Evolutionary conservation across 2,888 invertebrate genomes (phyloP), one percentile per base, ranked within the genome.

Genomic region (Calameuta filiformis): DNA sequence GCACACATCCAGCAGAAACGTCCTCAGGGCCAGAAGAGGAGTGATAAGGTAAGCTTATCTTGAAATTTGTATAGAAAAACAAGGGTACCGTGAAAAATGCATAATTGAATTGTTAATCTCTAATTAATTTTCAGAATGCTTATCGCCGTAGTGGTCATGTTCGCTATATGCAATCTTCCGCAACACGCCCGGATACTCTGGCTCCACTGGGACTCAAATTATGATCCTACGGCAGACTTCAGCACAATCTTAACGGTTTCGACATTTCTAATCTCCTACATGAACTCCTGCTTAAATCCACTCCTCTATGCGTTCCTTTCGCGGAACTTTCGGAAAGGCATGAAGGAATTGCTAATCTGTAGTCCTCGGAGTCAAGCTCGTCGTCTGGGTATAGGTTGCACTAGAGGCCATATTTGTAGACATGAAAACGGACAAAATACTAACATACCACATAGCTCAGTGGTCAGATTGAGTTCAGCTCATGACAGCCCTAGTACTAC

Each of bases 241-340:
- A 95, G 96, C 87, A 95, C 95, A 11, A 92, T 96, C 31, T 93
- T 97, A 81, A 97, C 97, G 12, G 97, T 98, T 1, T 93, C 97
- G 80, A 97, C 97, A 35, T 97, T 97, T 92, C 94, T 98, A 81
- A 94, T 97, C 84, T 95, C 97, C 73, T 98, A 97, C 91, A 95
- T 96, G 92, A 98, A 98, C 93, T 97, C 97, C 31, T 98, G 96
- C 75, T 94, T 98, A 82, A 98, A 98, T 92, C 98, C 98, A 0
- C 92, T 98, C 76, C 93, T 98, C 12, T 98, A 98, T 92, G 98
- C 98, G 4, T 97, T 98, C 90, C 93, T 98, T 76, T 95, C 95
- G 3, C 94, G 95, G 81, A 96, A 96, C 88, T 97, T 97, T 91
- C 94, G 97, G 77, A 95, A 95, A 88, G 97, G 97, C 33, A 97